Evolutionary conservation across 2,888 invertebrate species (phyloP), one percentile per base, ranked within the genome.

Genomic region (Drosophila melanosoma): DNA sequence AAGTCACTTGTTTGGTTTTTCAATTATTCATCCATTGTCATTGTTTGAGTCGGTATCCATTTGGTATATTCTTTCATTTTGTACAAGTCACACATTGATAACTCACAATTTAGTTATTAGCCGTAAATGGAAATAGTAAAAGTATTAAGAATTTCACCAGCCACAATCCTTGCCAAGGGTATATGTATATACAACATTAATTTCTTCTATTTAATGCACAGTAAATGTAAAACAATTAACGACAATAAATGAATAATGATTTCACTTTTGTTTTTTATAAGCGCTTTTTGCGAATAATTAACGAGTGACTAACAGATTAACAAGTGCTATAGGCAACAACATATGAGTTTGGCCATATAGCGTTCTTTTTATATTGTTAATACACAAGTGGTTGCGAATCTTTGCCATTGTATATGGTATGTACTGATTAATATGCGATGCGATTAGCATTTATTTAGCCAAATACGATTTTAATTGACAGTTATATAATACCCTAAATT

Each of bases 391-490:
- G 33, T 70, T 66, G 29, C 15, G n/a, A 38, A 29, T 45, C 60
- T 49, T 32, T 40, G 40, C 23, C 32, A 12, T 29, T 52, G 45
- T 23, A 49, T 45, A 48, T 60, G 23, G 23, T 60, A 29, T 64
- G 23, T 33, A 26, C 26, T 26, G 36, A 45, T 45, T 45, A 23
- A 45, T 45, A 15, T 45, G 45, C 15, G 23, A 45, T 45, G 15
- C 15, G 8, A 23, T 15, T 42, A 20, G 54, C 56, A 33, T 51
- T 45, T 42, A 58, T 57, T 53, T 59, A 65, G 32, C 49, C 33
- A 87, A 83, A 83, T 88, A 71, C 60, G 72, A 68, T 82, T 83
- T 90, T 90, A 88, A 90, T 83, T 85, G 83, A 69, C 88, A 66
- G 61, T 79, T 90, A 70, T 90, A 83, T 82, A 83, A 69, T 66